These are phyloP conservation scores for Piprites chloris DNA, from an alignment of 2,113 vertebrate genomes.

Conservation along the genomic window DNA sequence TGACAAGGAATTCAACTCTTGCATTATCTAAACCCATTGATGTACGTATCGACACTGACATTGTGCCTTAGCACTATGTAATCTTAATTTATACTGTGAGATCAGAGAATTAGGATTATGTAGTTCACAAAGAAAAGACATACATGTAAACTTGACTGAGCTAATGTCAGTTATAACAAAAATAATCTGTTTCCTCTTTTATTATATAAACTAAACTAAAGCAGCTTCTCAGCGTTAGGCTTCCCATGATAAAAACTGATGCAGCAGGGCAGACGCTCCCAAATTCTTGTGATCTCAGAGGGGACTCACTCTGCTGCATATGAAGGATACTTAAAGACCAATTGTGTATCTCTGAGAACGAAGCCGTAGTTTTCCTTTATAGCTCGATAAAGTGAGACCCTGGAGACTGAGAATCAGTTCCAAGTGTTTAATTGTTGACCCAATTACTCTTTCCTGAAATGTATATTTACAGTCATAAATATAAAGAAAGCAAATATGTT, in stretches of 20 bases:
- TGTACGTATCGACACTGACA: background rate
- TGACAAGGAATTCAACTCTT: background rate
- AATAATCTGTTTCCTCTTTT: background rate
- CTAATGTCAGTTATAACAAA: background rate
- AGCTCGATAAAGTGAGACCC: background rate
- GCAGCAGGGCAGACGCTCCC: background rate
- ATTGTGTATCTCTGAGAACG: background rate
- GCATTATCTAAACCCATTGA: background rate
- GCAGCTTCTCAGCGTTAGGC: background rate
- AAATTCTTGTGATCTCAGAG: background rate
- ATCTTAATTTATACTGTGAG: constrained; percentile 1
- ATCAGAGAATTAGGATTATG: background rate
- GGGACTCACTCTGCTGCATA: background rate
- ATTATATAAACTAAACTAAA: background rate
- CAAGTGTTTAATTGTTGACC: background rate
- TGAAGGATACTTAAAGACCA: background rate
- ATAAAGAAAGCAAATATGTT: background rate
- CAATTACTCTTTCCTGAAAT: background rate
- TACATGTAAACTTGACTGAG: background rate
- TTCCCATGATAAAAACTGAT: background rate
- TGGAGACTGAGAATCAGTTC: background rate
- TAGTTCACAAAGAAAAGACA: background rate
- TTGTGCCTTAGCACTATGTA: background rate
- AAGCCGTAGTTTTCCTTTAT: background rate
- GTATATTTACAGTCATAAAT: background rate